Evolutionary conservation across 2,888 invertebrate genomes (phyloP).

Genomic region (Bellardia bayeri): DNA sequence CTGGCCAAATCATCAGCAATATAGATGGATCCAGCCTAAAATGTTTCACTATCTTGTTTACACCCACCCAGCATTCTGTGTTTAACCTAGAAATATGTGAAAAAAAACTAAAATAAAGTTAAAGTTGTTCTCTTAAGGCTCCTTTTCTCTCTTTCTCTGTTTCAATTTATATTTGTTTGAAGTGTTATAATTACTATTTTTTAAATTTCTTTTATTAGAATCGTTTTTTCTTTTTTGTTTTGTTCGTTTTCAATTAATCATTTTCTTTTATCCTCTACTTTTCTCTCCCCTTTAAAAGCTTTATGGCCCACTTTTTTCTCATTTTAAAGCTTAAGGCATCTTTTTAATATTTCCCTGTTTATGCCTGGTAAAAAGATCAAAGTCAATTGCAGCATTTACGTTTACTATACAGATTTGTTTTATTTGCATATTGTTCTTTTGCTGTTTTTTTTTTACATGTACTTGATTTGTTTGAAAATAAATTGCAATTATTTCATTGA

Average conservation of each 20-base stretch:
- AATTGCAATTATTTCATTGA: constrained; percentile 36
- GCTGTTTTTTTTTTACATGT: background rate
- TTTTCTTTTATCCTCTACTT: constrained; percentile 30
- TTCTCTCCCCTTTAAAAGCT: background rate
- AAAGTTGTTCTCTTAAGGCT: no score
- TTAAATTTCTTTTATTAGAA: constrained; percentile 28
- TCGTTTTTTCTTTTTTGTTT: constrained; percentile 6
- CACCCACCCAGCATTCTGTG: no score
- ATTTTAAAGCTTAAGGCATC: constrained; percentile 47
- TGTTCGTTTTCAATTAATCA: constrained; percentile 5
- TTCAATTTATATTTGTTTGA: constrained; percentile 12
- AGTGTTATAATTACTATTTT: constrained; percentile 52
- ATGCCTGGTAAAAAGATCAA: constrained; percentile 63
- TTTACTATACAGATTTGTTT: constrained; percentile 22
- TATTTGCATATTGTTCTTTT: constrained; percentile 19
- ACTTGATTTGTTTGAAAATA: constrained; percentile 21
- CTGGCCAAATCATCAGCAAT: no score
- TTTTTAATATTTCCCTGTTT: constrained; percentile 56
- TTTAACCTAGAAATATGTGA: no score
- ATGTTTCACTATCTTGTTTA: no score
- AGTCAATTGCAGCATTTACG: constrained; percentile 42
- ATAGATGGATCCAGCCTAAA: no score
- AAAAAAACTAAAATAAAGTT: no score
- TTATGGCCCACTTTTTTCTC: background rate
- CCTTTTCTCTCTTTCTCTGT: background rate